These are phyloP conservation scores for Camponotus pennsylvanicus DNA, from an alignment of 1,140 invertebrate species.

Conservation along the genomic window DNA sequence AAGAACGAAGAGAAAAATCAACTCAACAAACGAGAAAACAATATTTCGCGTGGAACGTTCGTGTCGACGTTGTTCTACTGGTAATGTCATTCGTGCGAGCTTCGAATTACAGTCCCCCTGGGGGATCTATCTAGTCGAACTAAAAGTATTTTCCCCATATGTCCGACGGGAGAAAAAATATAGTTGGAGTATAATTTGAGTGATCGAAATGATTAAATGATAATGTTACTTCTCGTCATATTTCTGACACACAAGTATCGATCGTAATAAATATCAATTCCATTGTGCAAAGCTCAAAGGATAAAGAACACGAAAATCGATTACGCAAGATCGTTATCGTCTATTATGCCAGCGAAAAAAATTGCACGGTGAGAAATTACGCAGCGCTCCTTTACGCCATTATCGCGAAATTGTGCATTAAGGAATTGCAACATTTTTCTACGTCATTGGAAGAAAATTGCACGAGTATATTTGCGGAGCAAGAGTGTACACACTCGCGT, in stretches of 20 bases:
- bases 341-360: background rate
- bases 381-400: background rate
- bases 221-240: background rate
- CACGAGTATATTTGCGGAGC: background rate
- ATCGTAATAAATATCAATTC: background rate
- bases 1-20: conserved; percentile 61
- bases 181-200: conserved; percentile 2
- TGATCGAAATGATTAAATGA: background rate
- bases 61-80: conserved; percentile 59
- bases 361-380: background rate
- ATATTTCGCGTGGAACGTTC: conserved; percentile 62
- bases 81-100: background rate
- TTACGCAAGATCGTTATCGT: background rate
- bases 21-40: conserved; percentile 67
- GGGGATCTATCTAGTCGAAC: background rate
- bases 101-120: background rate
- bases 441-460: background rate
- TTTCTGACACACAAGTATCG: background rate
- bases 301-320: background rate
- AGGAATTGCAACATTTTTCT: background rate
- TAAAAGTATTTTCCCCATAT: background rate
- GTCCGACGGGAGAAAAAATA: background rate
- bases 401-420: background rate
- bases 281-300: background rate
- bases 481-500: background rate